These are phyloP conservation scores for Coremacera marginata DNA, from an alignment of 2,888 invertebrate species.

Conservation along the genomic window DNA sequence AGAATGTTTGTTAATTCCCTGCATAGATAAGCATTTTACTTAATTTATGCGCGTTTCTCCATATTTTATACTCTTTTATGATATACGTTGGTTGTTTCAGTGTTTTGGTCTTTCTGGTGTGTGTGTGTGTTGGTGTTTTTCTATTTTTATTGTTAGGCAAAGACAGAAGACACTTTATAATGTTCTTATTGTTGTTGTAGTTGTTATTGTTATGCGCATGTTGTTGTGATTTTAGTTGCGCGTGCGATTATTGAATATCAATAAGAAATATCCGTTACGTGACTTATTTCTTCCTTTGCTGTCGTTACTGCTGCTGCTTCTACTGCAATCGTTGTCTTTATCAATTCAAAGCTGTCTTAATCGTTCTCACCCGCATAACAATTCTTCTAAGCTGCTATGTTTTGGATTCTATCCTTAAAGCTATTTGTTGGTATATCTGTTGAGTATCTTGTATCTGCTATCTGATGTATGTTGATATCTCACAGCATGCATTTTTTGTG, in stretches of 20 bases:
- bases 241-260: slow-evolving; percentile 66
- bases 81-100: not conserved
- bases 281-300: slow-evolving; percentile 59
- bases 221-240: slow-evolving; percentile 42
- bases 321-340: not conserved
- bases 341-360: not conserved
- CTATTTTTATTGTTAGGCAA: slow-evolving; percentile 22
- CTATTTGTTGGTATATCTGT: not conserved
- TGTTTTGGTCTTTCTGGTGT: not conserved
- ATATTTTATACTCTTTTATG: slow-evolving; percentile 8
- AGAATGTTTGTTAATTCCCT: slow-evolving; percentile 39
- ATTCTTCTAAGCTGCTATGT: not conserved
- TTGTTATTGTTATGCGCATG: slow-evolving; percentile 31
- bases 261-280: slow-evolving; percentile 68
- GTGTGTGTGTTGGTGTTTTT: slow-evolving; percentile 14
- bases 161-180: slow-evolving; percentile 21
- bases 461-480: not conserved
- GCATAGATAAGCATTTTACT: slow-evolving; percentile 35
- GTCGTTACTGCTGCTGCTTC: slow-evolving; percentile 10
- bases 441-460: not conserved
- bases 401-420: too few relatives aligned
- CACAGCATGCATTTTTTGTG: slow-evolving; percentile 13
- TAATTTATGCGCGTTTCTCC: slow-evolving; percentile 35
- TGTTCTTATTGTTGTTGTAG: slow-evolving; percentile 31
- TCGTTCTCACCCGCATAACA: slow-evolving; percentile 9